A percentile compares a stretch with the other conserved stretches of the same genome.
Evolutionary conservation across 2,113 vertebrate genomes (phyloP).

Genomic region (Dipodomys stephensi): DNA sequence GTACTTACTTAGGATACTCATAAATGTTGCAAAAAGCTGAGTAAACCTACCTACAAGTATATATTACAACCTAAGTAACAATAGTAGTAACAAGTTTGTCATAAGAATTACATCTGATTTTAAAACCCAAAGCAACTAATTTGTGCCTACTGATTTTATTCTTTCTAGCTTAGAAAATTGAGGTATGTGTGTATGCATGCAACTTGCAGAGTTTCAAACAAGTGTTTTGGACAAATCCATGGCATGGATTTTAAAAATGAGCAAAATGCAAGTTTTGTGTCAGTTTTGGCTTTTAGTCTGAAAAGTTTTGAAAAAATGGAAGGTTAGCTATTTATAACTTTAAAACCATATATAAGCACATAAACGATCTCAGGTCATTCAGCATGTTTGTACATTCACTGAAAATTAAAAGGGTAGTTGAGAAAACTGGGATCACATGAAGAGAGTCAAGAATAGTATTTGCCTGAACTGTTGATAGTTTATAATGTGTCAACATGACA

Average conservation of each 20-base stretch:
- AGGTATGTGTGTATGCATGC: background rate
- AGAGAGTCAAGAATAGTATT: background rate
- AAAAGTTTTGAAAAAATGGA: conserved; percentile 26
- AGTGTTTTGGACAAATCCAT: background rate
- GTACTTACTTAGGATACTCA: background rate
- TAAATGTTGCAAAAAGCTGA: background rate
- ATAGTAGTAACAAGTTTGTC: background rate
- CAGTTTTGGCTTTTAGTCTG: background rate
- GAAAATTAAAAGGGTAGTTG: background rate
- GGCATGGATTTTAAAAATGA: background rate
- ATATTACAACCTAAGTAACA: background rate
- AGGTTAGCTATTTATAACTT: background rate
- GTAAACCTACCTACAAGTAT: background rate
- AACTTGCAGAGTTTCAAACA: background rate
- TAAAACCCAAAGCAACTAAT: conserved; percentile 9
- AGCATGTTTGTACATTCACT: background rate
- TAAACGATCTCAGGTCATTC: background rate
- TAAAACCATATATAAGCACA: background rate
- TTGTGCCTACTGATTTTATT: background rate
- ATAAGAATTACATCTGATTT: background rate
- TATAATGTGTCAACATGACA: background rate
- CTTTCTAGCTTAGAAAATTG: background rate
- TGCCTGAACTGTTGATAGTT: conserved; percentile 50
- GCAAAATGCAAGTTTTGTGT: background rate
- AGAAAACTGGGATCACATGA: background rate